phyloP scores from a whole-genome alignment of 2,797 vertebrate species.

The Anas flavirostris region DNA sequence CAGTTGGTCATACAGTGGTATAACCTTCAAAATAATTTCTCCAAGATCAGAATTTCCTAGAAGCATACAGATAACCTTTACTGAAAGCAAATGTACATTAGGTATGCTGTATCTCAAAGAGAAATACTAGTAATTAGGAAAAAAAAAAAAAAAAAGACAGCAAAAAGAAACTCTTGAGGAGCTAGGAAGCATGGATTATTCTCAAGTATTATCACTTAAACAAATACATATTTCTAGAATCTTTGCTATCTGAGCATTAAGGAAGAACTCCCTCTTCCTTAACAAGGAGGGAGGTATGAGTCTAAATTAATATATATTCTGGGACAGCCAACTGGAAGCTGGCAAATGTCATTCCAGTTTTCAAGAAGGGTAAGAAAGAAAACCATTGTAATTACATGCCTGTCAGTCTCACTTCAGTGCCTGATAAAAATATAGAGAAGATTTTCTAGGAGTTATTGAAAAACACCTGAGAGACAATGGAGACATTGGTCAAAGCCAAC shows the following conservation, averaged over 20 bases:
- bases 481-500: too few relatives aligned
- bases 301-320: neutral
- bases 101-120: neutral
- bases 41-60: neutral
- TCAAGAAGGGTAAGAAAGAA: too few relatives aligned
- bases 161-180: neutral
- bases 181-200: neutral
- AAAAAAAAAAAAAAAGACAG: neutral
- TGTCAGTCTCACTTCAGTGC: too few relatives aligned
- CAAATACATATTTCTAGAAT: neutral
- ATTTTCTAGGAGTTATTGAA: too few relatives aligned
- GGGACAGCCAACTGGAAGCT: neutral
- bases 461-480: too few relatives aligned
- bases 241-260: neutral
- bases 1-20: neutral
- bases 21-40: neutral
- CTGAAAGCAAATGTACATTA: neutral
- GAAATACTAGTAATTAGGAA: neutral
- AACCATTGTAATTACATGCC: too few relatives aligned
- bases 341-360: too few relatives aligned
- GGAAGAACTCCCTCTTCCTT: neutral
- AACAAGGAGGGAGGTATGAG: neutral
- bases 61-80: neutral
- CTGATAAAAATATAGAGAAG: too few relatives aligned
- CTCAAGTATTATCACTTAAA: neutral